Evolutionary conservation across 1,140 invertebrate genomes (phyloP).

Genomic region (Uloborus diversus): DNA sequence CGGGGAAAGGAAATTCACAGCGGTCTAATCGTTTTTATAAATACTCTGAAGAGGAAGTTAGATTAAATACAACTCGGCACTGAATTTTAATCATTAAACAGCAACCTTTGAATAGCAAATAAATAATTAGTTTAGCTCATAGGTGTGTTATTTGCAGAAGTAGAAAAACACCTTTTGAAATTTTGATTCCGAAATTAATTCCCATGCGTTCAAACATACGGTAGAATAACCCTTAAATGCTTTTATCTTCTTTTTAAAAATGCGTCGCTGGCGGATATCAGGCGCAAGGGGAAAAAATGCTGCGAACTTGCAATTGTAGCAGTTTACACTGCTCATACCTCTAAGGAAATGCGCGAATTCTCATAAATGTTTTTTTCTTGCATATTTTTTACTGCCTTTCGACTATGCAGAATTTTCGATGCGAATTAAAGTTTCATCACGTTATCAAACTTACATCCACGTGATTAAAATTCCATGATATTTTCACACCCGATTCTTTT

Average conservation of each 20-base stretch:
- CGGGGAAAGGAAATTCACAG: conserved; percentile 9
- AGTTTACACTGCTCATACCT: not conserved
- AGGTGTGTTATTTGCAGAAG: conserved; percentile 51
- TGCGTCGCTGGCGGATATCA: not conserved
- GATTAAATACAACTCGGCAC: conserved; percentile 46
- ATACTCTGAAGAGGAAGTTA: conserved; percentile 22
- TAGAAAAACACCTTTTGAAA: conserved; percentile 53
- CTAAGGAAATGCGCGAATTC: not conserved
- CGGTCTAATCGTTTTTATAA: conserved; percentile 37
- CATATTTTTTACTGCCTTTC: not conserved
- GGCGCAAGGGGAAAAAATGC: conserved; percentile 10
- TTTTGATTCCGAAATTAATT: conserved; percentile 56
- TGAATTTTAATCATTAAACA: conserved; percentile 55
- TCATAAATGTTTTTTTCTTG: not conserved
- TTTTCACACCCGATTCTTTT: conserved; percentile 36
- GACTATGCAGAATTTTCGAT: conserved; percentile 24
- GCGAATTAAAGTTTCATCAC: conserved; percentile 44
- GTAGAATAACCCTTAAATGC: conserved; percentile 43
- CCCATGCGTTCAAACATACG: conserved; percentile 40
- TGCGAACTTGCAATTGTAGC: not conserved
- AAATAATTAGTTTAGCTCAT: conserved; percentile 55
- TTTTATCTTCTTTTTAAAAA: conserved; percentile 13
- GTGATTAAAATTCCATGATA: conserved; percentile 42
- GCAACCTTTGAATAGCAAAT: conserved; percentile 41
- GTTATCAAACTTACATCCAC: conserved; percentile 1